Percentiles rank a stretch among this genome's conserved stretches.
Evolutionary conservation across 2,888 invertebrate species (phyloP).

Genomic region (Orgyia antiqua): DNA sequence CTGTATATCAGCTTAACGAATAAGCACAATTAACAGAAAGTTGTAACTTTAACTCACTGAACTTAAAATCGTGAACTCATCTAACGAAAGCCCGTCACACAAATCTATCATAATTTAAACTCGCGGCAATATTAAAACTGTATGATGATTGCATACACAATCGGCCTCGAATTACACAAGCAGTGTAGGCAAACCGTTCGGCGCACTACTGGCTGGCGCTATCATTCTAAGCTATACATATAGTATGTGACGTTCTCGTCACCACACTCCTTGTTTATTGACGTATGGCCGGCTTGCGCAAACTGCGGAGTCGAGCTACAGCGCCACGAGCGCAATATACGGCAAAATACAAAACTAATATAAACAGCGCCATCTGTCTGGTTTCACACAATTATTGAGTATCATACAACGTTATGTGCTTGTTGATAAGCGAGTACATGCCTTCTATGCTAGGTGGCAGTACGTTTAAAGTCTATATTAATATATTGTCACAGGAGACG

Average conservation of each 20-base stretch:
- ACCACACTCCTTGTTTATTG: slow-evolving; percentile 68
- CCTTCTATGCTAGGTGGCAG: slow-evolving; percentile 20
- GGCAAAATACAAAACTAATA: slow-evolving; percentile 14
- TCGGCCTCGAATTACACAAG: slow-evolving; percentile 59
- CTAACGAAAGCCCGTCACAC: slow-evolving; percentile 35
- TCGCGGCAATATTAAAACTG: slow-evolving; percentile 49
- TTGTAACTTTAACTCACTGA: slow-evolving; percentile 44
- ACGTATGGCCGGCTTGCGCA: slow-evolving; percentile 62
- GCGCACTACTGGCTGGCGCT: slow-evolving; percentile 59
- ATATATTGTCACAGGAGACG: no score
- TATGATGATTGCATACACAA: slow-evolving; percentile 52
- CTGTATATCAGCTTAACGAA: slow-evolving; percentile 39
- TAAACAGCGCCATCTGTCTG: slow-evolving; percentile 32
- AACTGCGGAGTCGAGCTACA: slow-evolving; percentile 24
- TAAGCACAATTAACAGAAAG: slow-evolving; percentile 35
- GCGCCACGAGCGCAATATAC: slow-evolving; percentile 34
- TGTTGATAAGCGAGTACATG: slow-evolving; percentile 5
- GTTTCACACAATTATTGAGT: not conserved
- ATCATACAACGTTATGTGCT: not conserved
- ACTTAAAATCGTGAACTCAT: slow-evolving; percentile 29
- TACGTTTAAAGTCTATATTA: no score
- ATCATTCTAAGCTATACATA: slow-evolving; percentile 20
- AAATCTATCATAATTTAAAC: slow-evolving; percentile 49
- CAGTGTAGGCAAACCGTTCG: slow-evolving; percentile 59
- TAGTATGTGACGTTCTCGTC: slow-evolving; percentile 39